phyloP scores from a whole-genome alignment of 2,797 vertebrate species.

The Heterohyrax brucei region DNA sequence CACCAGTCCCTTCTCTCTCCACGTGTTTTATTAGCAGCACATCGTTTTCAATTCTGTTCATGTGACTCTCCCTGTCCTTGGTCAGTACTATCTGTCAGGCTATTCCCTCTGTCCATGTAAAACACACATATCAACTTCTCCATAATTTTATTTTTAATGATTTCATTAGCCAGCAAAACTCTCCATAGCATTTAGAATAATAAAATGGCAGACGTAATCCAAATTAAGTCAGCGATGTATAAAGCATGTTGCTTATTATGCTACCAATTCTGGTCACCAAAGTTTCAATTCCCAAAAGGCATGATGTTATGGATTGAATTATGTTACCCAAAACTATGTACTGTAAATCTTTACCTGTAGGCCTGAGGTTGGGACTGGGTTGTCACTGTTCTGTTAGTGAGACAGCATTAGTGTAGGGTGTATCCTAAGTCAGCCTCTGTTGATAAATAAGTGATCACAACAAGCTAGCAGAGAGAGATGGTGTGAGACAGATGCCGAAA shows the following conservation, averaged over 20 bases:
- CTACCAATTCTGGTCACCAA: background rate
- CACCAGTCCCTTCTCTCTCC: background rate
- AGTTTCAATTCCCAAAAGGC: background rate
- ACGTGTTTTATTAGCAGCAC: background rate
- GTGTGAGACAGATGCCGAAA: background rate
- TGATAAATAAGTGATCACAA: background rate
- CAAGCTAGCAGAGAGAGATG: background rate
- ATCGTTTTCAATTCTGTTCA: background rate
- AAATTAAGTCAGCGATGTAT: background rate
- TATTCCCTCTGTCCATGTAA: background rate
- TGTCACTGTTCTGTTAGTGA: background rate
- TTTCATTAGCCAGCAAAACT: background rate
- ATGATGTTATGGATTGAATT: background rate
- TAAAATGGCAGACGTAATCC: background rate
- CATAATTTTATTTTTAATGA: background rate
- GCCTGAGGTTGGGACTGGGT: background rate
- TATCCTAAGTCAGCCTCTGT: background rate
- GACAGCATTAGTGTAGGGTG: background rate
- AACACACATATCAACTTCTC: background rate
- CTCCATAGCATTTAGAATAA: background rate
- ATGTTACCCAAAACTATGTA: background rate
- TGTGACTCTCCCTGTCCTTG: background rate
- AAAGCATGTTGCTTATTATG: background rate
- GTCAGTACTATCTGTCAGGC: background rate
- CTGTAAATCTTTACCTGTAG: background rate